Evolutionary conservation across 2,113 vertebrate genomes (phyloP).

Genomic region (Odontesthes bonariensis): DNA sequence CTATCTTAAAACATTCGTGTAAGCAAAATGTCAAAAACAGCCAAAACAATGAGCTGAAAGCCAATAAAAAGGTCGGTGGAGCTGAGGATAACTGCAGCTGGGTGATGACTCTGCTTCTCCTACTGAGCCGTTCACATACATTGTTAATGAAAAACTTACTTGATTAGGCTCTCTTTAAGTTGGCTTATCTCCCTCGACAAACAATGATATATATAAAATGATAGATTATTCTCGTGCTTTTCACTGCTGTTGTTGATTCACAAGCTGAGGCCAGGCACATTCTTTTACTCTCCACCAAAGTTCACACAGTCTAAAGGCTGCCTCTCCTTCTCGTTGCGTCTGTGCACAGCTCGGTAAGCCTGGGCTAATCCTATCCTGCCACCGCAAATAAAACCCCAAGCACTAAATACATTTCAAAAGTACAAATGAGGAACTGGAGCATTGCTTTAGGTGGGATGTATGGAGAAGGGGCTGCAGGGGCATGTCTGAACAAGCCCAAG

Average conservation of each 20-base stretch:
- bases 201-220: not conserved
- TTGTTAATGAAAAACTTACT: not conserved
- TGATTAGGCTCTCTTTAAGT: not conserved
- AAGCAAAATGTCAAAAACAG: not conserved
- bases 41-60: not conserved
- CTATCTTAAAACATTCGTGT: not conserved
- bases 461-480: slow-evolving; percentile 40
- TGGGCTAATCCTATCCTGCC: slow-evolving; percentile 81
- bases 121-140: not conserved
- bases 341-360: slow-evolving; percentile 53
- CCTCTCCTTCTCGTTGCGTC: slow-evolving; percentile 45
- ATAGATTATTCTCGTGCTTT: not conserved
- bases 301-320: slow-evolving; percentile 74
- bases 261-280: slow-evolving; percentile 30
- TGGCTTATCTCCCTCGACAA: not conserved
- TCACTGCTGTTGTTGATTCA: slow-evolving; percentile 20
- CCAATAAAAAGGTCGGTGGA: not conserved
- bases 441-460: slow-evolving; percentile 58
- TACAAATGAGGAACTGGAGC: slow-evolving; percentile 64
- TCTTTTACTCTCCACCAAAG: slow-evolving; percentile 55
- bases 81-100: not conserved
- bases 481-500: slow-evolving; percentile 57
- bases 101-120: too few relatives aligned
- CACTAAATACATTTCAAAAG: slow-evolving; percentile 65
- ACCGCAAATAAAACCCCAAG: slow-evolving; percentile 63